phyloP scores from a whole-genome alignment of 2,888 invertebrate genomes.

The Sialis fuliginosa region DNA sequence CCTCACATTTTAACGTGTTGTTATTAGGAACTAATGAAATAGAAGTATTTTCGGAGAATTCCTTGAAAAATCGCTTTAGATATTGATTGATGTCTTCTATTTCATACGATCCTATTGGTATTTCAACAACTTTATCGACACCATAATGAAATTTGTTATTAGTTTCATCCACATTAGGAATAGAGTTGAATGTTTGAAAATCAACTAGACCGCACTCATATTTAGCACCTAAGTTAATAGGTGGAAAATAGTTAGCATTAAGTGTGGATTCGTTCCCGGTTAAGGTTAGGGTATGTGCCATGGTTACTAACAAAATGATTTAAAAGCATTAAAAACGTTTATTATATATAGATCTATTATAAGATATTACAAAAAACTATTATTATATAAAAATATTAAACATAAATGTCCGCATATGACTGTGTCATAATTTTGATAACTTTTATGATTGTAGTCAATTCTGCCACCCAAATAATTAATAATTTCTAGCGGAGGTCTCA shows the following conservation, averaged over 20 bases:
- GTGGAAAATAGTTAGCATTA: slow-evolving; percentile 12
- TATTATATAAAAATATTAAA: slow-evolving; percentile 13
- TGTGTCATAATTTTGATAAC: slow-evolving; percentile 14
- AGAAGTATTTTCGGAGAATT: slow-evolving; percentile 2
- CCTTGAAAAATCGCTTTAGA: slow-evolving; percentile 9
- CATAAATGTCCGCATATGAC: slow-evolving; percentile 16
- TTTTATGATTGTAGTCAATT: slow-evolving; percentile 14
- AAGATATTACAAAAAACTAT: not conserved
- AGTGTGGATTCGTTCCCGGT: slow-evolving; percentile 13
- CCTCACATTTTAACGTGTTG: slow-evolving; percentile 14
- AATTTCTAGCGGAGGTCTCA: slow-evolving; percentile 15
- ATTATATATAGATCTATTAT: slow-evolving; percentile 5
- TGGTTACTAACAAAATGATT: slow-evolving; percentile 6
- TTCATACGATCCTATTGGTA: slow-evolving; percentile 18
- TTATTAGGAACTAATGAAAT: slow-evolving; percentile 12
- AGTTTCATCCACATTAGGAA: slow-evolving; percentile 17
- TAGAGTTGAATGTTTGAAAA: slow-evolving; percentile 16
- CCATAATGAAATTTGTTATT: slow-evolving; percentile 17
- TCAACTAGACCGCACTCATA: slow-evolving; percentile 16
- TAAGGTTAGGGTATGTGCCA: slow-evolving; percentile 15
- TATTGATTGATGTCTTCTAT: slow-evolving; percentile 13
- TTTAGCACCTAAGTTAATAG: slow-evolving; percentile 12
- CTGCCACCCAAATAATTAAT: slow-evolving; percentile 4
- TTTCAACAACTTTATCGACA: slow-evolving; percentile 10
- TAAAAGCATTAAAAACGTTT: not conserved